Conservation (phyloP, 1,140 invertebrate genomes). For the Hermetia illucens region DNA sequence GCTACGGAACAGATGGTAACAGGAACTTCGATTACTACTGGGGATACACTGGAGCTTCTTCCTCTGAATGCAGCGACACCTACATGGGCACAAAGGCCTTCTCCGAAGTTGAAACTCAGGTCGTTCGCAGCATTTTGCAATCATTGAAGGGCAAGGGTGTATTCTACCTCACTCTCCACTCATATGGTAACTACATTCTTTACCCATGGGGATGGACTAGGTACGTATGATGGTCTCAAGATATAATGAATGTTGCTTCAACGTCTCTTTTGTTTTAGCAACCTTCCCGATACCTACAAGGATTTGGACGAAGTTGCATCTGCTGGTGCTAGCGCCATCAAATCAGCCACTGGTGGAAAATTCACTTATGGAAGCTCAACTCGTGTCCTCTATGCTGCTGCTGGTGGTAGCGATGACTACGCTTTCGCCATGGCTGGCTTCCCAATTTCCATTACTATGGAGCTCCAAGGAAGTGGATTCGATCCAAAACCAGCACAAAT, state of each 20-base stretch:
- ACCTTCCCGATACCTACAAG: slow-evolving; percentile 23
- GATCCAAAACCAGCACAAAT: slow-evolving; percentile 45
- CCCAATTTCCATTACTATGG: slow-evolving; percentile 50
- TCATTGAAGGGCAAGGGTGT: slow-evolving; percentile 37
- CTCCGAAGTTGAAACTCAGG: slow-evolving; percentile 50
- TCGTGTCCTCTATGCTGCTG: slow-evolving; percentile 36
- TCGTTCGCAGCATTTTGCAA: slow-evolving; percentile 32
- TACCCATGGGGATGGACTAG: slow-evolving; percentile 61
- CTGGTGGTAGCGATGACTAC: slow-evolving; percentile 48
- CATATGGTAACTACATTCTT: slow-evolving; percentile 48
- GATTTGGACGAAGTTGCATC: slow-evolving; percentile 31
- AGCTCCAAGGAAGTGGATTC: slow-evolving; percentile 45
- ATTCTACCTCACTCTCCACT: slow-evolving; percentile 56
- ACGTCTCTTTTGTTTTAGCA: too few relatives aligned
- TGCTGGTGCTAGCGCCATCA: slow-evolving; percentile 32
- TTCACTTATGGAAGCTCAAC: slow-evolving; percentile 48
- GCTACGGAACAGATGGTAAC: slow-evolving; percentile 47
- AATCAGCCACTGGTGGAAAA: slow-evolving; percentile 29
- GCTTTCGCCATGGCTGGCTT: slow-evolving; percentile 41
- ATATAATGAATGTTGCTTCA: too few relatives aligned
- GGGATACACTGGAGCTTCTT: slow-evolving; percentile 48
- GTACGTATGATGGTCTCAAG: too few relatives aligned
- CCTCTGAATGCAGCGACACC: slow-evolving; percentile 45
- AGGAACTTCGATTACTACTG: slow-evolving; percentile 52
- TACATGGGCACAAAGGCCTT: slow-evolving; percentile 49